phyloP scores from a whole-genome alignment of 2,113 vertebrate species.

The Embiotoca jacksoni region DNA sequence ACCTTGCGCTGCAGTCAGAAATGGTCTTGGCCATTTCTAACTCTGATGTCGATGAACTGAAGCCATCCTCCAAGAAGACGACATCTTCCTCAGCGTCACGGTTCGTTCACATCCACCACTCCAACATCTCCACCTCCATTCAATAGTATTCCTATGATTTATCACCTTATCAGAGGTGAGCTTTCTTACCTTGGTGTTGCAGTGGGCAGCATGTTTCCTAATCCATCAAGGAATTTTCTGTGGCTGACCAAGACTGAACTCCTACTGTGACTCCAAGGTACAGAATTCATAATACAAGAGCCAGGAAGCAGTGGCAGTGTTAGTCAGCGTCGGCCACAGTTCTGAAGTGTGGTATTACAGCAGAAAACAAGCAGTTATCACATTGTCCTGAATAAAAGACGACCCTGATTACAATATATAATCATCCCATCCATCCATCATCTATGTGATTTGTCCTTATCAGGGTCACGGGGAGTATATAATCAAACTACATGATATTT shows the following conservation, averaged over 20 bases:
- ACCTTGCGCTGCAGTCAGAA: background rate
- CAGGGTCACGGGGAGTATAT: no score
- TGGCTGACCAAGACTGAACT: constrained; percentile 6
- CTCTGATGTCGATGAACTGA: constrained; percentile 8
- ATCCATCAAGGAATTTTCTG: constrained; percentile 26
- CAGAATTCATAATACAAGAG: constrained; percentile 1
- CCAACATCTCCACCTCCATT: constrained; percentile 31
- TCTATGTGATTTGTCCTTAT: no score
- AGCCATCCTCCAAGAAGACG: background rate
- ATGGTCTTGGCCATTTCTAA: background rate
- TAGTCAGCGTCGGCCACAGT: no score
- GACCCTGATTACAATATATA: no score
- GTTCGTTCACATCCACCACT: constrained; percentile 12
- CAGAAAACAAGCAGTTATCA: no score
- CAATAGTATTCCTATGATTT: constrained; percentile 47
- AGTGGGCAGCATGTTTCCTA: constrained; percentile 19
- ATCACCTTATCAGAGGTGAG: constrained; percentile 31
- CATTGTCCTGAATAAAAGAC: no score
- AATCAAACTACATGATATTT: background rate
- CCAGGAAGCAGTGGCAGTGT: background rate
- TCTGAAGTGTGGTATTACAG: no score
- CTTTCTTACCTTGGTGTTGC: constrained; percentile 3
- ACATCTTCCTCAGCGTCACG: background rate
- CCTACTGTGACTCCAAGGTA: constrained; percentile 12
- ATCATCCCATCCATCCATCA: no score